Conservation (phyloP, 2,888 invertebrate species). For the Microchrysa polita region DNA sequence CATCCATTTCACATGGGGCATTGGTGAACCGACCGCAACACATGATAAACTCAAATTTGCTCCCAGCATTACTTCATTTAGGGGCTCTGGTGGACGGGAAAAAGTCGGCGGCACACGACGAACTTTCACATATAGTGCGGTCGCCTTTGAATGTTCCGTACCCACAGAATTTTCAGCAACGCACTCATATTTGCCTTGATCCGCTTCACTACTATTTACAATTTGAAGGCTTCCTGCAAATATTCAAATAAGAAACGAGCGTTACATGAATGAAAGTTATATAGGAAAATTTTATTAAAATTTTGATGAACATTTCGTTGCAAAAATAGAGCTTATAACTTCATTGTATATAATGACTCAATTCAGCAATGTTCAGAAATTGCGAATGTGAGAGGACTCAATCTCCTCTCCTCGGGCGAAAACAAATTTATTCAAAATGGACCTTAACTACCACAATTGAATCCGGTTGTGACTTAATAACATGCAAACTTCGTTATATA, state of each 20-base stretch:
- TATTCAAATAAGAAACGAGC: neutral
- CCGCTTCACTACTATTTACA: conserved; percentile 86
- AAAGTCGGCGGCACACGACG: conserved; percentile 95
- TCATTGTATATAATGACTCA: no score
- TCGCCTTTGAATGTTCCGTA: conserved; percentile 90
- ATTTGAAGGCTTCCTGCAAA: conserved; percentile 75
- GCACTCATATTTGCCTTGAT: conserved; percentile 96
- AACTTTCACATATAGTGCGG: conserved; percentile 93
- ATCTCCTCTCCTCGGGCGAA: no score
- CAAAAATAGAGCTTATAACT: no score
- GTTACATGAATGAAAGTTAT: neutral
- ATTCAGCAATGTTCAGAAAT: no score
- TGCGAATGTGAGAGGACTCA: no score
- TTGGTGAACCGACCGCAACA: conserved; percentile 96
- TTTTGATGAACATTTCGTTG: no score
- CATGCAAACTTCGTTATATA: no score
- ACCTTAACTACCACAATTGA: no score
- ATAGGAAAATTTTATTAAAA: no score
- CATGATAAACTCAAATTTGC: conserved; percentile 93
- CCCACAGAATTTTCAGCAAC: conserved; percentile 94
- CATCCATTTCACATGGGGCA: conserved; percentile 96
- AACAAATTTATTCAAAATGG: no score
- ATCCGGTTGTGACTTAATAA: no score
- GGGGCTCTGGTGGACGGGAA: conserved; percentile 86
- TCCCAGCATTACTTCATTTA: conserved; percentile 91